Evolutionary conservation across 2,888 invertebrate genomes (phyloP).

Genomic region (Caenorhabditis sinica): DNA sequence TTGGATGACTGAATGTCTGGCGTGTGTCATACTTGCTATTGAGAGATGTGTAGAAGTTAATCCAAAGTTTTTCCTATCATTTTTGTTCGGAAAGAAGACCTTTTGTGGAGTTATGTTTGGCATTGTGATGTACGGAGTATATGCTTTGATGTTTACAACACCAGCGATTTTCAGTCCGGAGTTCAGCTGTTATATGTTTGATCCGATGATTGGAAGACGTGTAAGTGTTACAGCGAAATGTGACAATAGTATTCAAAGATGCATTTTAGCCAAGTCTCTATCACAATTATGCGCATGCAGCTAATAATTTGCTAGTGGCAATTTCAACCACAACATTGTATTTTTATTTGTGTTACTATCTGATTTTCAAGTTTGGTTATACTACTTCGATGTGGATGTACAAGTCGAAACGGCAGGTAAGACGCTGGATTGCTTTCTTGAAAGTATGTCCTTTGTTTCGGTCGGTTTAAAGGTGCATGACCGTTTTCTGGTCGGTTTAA

Average conservation of each 20-base stretch:
- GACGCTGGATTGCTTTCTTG: too few species aligned
- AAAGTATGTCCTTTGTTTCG: too few species aligned
- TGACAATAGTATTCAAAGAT: background rate
- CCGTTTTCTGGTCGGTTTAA: too few species aligned
- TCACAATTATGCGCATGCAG: background rate
- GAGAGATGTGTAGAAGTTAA: slow-evolving; percentile 12
- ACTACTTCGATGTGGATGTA: slow-evolving; percentile 18
- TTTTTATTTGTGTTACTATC: background rate
- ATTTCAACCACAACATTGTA: slow-evolving; percentile 3
- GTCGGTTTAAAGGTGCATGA: too few species aligned
- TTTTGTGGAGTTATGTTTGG: background rate
- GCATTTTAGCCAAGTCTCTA: slow-evolving; percentile 7
- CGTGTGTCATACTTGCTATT: slow-evolving; percentile 22
- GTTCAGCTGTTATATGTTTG: background rate
- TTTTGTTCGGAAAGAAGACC: background rate
- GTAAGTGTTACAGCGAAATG: background rate
- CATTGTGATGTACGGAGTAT: background rate
- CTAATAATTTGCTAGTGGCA: background rate
- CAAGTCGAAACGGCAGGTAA: slow-evolving; percentile 20
- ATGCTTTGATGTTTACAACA: background rate
- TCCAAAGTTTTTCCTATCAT: background rate
- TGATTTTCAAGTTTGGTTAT: slow-evolving; percentile 4
- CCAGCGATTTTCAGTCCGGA: background rate
- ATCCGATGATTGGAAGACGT: slow-evolving; percentile 6
- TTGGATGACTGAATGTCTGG: slow-evolving; percentile 28